These are phyloP conservation scores for Cloeon dipterum DNA, from an alignment of 2,888 invertebrate species.

Conservation along the genomic window DNA sequence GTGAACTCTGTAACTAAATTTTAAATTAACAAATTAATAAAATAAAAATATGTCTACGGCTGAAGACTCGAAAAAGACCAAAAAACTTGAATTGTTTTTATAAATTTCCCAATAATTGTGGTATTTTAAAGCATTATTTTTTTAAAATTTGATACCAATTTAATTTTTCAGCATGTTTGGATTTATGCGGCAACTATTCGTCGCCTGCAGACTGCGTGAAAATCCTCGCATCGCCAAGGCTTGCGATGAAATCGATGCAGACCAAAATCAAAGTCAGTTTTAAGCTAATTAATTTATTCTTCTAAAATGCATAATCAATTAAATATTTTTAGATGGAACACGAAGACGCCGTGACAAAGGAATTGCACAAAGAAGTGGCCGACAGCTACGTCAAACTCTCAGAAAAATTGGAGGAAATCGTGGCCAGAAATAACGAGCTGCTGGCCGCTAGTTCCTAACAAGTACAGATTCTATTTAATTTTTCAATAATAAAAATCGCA, in stretches of 20 bases:
- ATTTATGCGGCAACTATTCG: neutral
- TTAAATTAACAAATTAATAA: too few species aligned
- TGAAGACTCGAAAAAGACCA: too few species aligned
- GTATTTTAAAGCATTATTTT: too few species aligned
- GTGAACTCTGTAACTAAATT: too few species aligned
- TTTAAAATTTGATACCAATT: too few species aligned
- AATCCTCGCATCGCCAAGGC: conserved; percentile 2
- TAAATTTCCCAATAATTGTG: too few species aligned
- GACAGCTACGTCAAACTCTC: neutral
- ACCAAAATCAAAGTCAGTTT: conserved; percentile 3
- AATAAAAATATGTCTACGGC: too few species aligned
- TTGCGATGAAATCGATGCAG: conserved; percentile 1
- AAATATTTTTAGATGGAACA: neutral
- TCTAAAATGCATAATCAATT: neutral
- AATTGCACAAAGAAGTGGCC: neutral
- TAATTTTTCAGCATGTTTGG: conserved; percentile 3
- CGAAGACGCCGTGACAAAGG: neutral
- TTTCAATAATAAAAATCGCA: too few species aligned
- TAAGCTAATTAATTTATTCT: too few species aligned
- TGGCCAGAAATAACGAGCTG: neutral
- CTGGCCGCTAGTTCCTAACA: too few species aligned
- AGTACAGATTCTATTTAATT: too few species aligned
- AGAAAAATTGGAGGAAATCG: neutral
- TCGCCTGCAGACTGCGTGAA: neutral
- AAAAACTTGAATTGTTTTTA: too few species aligned